Base-by-base conservation (phyloP, 2,797 vertebrate species). In the Melanotaenia parkinsoni region DNA sequence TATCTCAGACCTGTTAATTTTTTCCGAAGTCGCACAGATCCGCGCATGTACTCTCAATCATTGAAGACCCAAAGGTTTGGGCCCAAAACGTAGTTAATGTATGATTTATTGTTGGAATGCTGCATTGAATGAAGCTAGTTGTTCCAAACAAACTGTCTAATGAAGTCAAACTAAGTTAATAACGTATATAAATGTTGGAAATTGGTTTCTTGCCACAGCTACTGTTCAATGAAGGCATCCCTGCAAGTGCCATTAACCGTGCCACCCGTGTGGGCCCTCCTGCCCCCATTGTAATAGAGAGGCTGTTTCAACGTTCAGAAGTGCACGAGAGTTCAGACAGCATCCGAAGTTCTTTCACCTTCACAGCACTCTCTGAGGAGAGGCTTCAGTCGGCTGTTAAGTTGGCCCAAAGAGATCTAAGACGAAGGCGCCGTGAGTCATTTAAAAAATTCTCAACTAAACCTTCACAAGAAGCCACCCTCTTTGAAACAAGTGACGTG, bases 321-420 rank as follows among this genome's bases (percentile, higher is more conserved):
- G 60, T 78, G 57, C 64, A 12, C 63, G 84, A 84, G 38, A 84
- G 72, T 13, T 76, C 84, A 13, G 82, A 85, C 11, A 80, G 86
- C 53, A 80, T 77, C 47, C 81, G 68, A 68, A 93, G 92, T 74
- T 95, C 95, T 14, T 40, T 96, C 57, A 88, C 88, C 33, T 97
- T 99, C 87, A 96, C 96, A 0, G 79, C 92, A 2, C 70, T 99
- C 12, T 99, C 98, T 2, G 96, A 99, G 87, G 97, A 99, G 69
- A 95, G 90, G 61, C 92, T 99, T 54, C 94, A 90, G 77, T 82
- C 92, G 43, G 98, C 98, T 0, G 71, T 98, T 63, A 93, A 93
- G 51, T 84, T 98, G 57, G 98, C 97, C 65, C 96, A 93, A 88
- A 94, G 95, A 84, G 97, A 99, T 75, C 47, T 99, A 56, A 95